A percentile compares a stretch with the other conserved stretches of the same genome.
Conservation (phyloP, 1,140 invertebrate genomes). For the Ptiloglossa arizonensis region DNA sequence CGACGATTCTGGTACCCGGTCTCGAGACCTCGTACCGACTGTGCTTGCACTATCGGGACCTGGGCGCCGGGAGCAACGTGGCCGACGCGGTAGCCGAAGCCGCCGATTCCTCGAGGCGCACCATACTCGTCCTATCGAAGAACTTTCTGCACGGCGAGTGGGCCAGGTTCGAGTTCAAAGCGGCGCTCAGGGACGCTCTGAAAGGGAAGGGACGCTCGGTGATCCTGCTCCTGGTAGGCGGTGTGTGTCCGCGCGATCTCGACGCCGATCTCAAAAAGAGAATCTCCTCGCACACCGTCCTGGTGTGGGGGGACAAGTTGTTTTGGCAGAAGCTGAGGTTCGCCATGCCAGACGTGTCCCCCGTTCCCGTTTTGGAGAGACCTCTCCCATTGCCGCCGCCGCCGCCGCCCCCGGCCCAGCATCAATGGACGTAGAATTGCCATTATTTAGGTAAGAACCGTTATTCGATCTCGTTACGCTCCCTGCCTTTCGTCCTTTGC, state of each 20-base stretch:
- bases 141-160: conserved; percentile 97
- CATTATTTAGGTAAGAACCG: conserved; percentile 61
- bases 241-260: conserved; percentile 91
- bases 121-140: conserved; percentile 94
- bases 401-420: conserved; percentile 76
- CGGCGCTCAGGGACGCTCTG: conserved; percentile 94
- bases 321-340: conserved; percentile 97
- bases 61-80: conserved; percentile 89
- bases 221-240: conserved; percentile 93
- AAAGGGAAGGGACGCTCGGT: conserved; percentile 91
- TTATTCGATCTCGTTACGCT: conserved; percentile 22
- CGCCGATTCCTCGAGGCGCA: conserved; percentile 93
- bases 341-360: conserved; percentile 90
- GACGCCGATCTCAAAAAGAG: conserved; percentile 94
- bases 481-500: neutral
- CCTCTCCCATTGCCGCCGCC: conserved; percentile 82
- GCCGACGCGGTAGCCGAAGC: conserved; percentile 95
- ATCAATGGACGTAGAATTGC: conserved; percentile 82
- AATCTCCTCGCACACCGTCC: conserved; percentile 93
- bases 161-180: conserved; percentile 96
- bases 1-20: conserved; percentile 91
- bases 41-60: conserved; percentile 93
- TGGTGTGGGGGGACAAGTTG: conserved; percentile 95
- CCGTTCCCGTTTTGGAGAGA: conserved; percentile 83
- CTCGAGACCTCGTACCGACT: conserved; percentile 91